Percentiles rank a stretch among this genome's conserved stretches.
Conservation (phyloP, 2,113 vertebrate species). For the Misgurnus mizolepis region DNA sequence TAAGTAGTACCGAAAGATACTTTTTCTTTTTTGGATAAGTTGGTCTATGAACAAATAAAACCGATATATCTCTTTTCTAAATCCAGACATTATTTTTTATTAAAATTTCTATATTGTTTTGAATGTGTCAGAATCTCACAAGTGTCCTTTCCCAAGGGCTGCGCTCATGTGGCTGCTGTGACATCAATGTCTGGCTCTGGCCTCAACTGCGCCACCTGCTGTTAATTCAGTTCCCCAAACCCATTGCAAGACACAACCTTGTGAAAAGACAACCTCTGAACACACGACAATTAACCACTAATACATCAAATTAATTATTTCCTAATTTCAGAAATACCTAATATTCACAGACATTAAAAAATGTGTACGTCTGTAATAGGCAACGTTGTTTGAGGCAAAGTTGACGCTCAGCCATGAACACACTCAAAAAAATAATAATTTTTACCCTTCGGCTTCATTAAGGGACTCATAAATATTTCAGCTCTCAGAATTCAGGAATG, state of each 20-base stretch:
- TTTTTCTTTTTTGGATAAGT: neutral
- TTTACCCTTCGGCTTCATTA: constrained; percentile 53
- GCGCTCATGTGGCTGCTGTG: neutral
- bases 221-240: neutral
- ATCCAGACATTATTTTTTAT: neutral
- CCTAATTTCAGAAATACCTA: neutral
- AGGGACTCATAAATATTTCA: constrained; percentile 58
- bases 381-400: constrained; percentile 26
- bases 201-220: constrained; percentile 53
- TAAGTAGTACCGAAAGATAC: neutral
- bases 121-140: neutral
- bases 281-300: neutral
- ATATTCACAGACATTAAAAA: constrained; percentile 26
- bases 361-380: constrained; percentile 21
- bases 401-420: constrained; percentile 31
- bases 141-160: constrained; percentile 4
- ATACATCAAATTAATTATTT: constrained; percentile 30
- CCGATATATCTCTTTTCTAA: neutral
- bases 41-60: neutral
- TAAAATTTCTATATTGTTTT: neutral
- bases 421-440: constrained; percentile 33
- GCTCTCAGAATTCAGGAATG: constrained; percentile 47
- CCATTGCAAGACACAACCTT: neutral
- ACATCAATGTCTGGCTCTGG: neutral
- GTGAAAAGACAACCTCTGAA: neutral